A percentile compares a stretch with the other conserved stretches of the same genome.
These are phyloP conservation scores for Holothuria glaberrima DNA, from an alignment of 35 echinoderm and acorn worm genomes.

Conservation along the genomic window DNA sequence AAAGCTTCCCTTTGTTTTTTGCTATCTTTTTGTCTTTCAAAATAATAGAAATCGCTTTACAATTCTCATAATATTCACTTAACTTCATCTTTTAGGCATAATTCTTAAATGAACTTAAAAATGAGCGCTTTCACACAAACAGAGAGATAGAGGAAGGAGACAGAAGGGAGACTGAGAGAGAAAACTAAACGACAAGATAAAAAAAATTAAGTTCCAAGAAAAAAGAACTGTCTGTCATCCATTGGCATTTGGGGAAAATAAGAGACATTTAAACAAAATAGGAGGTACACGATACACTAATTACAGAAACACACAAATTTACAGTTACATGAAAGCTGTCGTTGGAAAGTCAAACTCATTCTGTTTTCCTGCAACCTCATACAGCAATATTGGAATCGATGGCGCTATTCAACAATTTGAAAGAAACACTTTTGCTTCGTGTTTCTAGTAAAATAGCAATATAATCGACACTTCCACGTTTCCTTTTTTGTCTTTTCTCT, in stretches of 20 bases:
- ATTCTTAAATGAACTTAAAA: slow-evolving; percentile 33
- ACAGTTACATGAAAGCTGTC: background rate
- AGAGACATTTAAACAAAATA: slow-evolving; percentile 9
- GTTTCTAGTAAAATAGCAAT: too few relatives aligned
- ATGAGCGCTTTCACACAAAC: slow-evolving; percentile 25
- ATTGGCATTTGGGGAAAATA: slow-evolving; percentile 16
- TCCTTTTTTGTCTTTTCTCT: too few relatives aligned
- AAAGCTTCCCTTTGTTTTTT: background rate
- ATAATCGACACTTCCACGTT: too few relatives aligned
- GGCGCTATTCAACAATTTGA: too few relatives aligned
- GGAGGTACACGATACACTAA: slow-evolving; percentile 27
- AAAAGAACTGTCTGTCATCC: background rate
- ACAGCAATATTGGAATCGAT: too few relatives aligned
- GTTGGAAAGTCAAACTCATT: too few relatives aligned
- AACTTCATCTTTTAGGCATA: slow-evolving; percentile 39
- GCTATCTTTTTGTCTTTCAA: slow-evolving; percentile 45
- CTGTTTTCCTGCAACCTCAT: too few relatives aligned
- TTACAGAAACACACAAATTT: slow-evolving; percentile 47
- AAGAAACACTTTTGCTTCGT: too few relatives aligned
- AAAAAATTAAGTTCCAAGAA: background rate
- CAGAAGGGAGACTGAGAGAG: background rate
- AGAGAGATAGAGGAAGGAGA: slow-evolving; percentile 5
- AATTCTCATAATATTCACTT: slow-evolving; percentile 59
- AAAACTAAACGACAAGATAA: background rate
- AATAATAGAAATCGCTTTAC: slow-evolving; percentile 64